Evolutionary conservation across 2,888 invertebrate species (phyloP), one percentile per base, ranked within the genome.

Genomic region (Eudemis profundana): DNA sequence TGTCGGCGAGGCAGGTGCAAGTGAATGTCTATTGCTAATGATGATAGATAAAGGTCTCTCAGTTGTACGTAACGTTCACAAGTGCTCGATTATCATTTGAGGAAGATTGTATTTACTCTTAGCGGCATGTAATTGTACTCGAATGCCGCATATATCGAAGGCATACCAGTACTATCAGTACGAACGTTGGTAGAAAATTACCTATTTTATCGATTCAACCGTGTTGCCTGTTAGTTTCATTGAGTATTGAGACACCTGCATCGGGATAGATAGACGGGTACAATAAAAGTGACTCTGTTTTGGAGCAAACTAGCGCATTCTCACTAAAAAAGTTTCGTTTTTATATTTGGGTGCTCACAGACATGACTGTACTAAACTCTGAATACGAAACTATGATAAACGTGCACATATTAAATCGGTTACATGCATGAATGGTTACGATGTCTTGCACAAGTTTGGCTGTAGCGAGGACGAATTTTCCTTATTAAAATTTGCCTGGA

Each of bases 21-120:
- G 80, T 83, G 78, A 81, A 79, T 76, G 78, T 74, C 71, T 77
- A 75, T 73, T 70, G 71, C 62, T 70, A 74, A 74, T 68, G 65
- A 56, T 51, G 68, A 67, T 61, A 68, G 68, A 69, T 68, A 68
- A 65, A 69, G 64, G 65, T 65, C 68, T 68, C 54, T 57, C 60
- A 56, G 27, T 44, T 15, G 47, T 40, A 47, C 51, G 47, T 60
- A 68, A 68, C 44, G 38, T 49, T 67, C 14, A 42, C 33, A 21
- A 17, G 47, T 47, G 38, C 19, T 27, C 12, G 14, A 15, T 40
- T 17, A 56, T 44, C 27, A 23, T 54, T 15, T 27, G 8, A 3
- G 14, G 15, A 12, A 27, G 0, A 47, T 23, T n/a, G n/a, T 47
- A 19, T 49, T n/a, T n/a, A n/a, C n/a, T n/a, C n/a, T n/a, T n/a